Evolutionary conservation across 2,113 vertebrate genomes (phyloP), one percentile per base, ranked within the genome.

Genomic region (Melospiza georgiana): DNA sequence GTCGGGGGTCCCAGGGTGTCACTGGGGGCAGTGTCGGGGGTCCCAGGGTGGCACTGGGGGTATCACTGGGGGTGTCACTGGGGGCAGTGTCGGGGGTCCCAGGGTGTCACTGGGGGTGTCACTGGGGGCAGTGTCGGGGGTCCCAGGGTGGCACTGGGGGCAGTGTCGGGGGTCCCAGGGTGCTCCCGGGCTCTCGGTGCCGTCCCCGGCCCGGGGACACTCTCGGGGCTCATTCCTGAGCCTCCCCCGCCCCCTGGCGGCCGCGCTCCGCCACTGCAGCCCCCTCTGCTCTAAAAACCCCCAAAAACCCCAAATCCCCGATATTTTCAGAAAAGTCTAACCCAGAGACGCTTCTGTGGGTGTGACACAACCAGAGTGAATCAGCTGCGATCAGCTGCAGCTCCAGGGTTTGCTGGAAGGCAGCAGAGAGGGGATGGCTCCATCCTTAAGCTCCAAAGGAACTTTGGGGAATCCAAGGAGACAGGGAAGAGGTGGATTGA

Each of bases 171-270:
- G 69, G 52, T 43, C 27, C 16, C 16, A 39, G 52, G 71, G 54
- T 35, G 54, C 22, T 51, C 31, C 37, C 0, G n/a, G 12, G 72
- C 8, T 14, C 55, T 57, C n/a, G 67, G 7, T 8, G n/a, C 58
- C 3, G 55, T 30, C 43, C 35, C 58, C 6, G 1, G 28, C 68
- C 14, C 4, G 35, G 25, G 68, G 12, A 7, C 10, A 39, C 63
- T 4, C 46, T 27, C 39, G 4, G 21, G 58, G 49, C 39, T 48
- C 41, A 87, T 97, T 95, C 67, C 93, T 83, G 86, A 63, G 85
- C 95, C 44, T 80, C 85, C 71, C 35, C 31, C 88, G 95, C 95
- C 96, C 83, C 55, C 97, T 97, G 93, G 90, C 9, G 97, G 86
- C 21, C 17, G 1, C 67, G 20, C 44, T 27, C 17, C 39, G 54